Evolutionary conservation across 2,113 vertebrate genomes (phyloP), one percentile per base, ranked within the genome.

Genomic region (Oenanthe melanoleuca): DNA sequence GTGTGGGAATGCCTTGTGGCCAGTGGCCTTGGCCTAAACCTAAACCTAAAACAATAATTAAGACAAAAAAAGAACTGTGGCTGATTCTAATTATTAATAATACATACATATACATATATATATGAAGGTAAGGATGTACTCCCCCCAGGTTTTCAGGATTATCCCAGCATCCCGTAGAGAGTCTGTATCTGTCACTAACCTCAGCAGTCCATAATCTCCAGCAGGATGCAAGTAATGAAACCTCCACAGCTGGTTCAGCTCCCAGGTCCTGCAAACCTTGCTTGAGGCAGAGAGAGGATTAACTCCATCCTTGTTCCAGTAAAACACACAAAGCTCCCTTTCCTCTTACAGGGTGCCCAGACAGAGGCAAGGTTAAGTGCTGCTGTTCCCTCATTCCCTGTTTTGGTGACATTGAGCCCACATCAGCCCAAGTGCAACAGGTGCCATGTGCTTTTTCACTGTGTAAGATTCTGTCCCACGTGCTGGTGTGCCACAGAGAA

Each of bases 371-470:
- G 74, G 33, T 12, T 23, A 37, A 37, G 18, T 10, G 31, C 20
- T 75, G 66, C 45, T 57, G 16, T 26, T 38, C 12, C 42, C 60
- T 56, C 19, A 4, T 72, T 53, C 66, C 55, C 28, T 16, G 5
- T 53, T 77, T 60, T 17, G 19, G 25, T 34, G 20, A 34, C 26
- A 69, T 44, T 13, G 34, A 80, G 2, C 22, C 20, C 59, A 7
- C 37, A 61, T 7, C 45, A 63, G 47, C 38, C 47, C 34, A 28
- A 73, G 42, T 9, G 45, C 14, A 50, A 7, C 4, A 37, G 19
- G 34, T 4, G 1, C 37, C 34, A 53, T 0, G 0, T 2, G 25
- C 12, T n/a, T 16, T 22, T 57, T 24, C 29, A 20, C 20, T 2
- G 0, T 14, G 11, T 6, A 5, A 65, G 21, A 45, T 37, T 74